Base-by-base conservation (phyloP, 1,140 invertebrate species). In the Pissodes strobi region DNA sequence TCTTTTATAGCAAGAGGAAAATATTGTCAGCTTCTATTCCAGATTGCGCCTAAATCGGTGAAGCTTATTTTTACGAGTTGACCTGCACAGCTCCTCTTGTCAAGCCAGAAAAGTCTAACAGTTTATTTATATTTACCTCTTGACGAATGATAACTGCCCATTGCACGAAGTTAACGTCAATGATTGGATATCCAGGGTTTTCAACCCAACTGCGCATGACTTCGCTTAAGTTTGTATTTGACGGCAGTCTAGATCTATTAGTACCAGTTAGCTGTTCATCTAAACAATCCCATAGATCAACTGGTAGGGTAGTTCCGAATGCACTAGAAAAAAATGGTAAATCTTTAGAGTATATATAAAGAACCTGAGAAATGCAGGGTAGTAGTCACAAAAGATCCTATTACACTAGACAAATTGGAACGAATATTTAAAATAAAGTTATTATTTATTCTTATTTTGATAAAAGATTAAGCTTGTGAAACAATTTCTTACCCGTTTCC, bases 141-240 rank as follows among this genome's bases (percentile, higher is more conserved):
- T 73, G 71, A 15, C 9, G 30, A 2, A 73, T 69, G n/a, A 21
- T 38, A 5, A 78, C 60, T 1, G 2, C 37, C 2, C 19, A 55
- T 1, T 52, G 60, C 23, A 57, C 30, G 1, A 6, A 13, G 0
- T 53, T 69, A 1, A 71, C 64, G 6, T 63, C 62, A 6, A 89
- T 73, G 2, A 87, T 72, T 1, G 88, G 87, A 71, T 84, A 89
- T 4, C 86, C 86, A 66, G 79, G 81, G 57, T 83, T 80, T n/a
- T 79, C 57, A 0, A 84, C 80, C 86, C 87, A 90, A 0, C 83
- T 83, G 23, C 85, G 77, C 77, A 89, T 81, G 12, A 87, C 82
- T 0, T 73, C 74, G 21, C 76, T 77, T 1, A 88, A 75, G 30
- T 43, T 53, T 2, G 43, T 17, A 53, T 15, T 12, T 3, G 10